These are phyloP conservation scores for Cacoxenus indagator DNA, from an alignment of 2,888 invertebrate species.

Conservation along the genomic window DNA sequence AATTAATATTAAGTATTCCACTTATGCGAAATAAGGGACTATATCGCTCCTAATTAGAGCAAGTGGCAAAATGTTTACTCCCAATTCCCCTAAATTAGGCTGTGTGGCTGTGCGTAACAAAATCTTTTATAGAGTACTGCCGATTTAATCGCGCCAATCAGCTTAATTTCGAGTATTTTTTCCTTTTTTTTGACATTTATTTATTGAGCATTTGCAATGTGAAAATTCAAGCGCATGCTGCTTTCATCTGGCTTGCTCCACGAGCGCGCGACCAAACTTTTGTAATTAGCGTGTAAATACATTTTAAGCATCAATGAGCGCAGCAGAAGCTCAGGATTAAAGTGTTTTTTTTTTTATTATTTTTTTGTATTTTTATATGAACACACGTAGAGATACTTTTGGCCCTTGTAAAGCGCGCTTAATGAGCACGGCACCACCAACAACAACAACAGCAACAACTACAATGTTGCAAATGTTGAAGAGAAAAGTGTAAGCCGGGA, in stretches of 20 bases:
- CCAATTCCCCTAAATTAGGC: too few species aligned
- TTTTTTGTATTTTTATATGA: too few species aligned
- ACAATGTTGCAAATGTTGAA: slow-evolving; percentile 9
- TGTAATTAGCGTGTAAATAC: slow-evolving; percentile 13
- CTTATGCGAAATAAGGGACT: too few species aligned
- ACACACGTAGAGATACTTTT: not conserved
- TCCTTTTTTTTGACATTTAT: too few species aligned
- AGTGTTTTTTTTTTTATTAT: slow-evolving; percentile 5
- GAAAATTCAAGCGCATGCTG: not conserved
- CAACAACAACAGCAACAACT: slow-evolving; percentile 36
- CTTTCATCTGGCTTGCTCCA: not conserved
- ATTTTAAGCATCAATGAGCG: slow-evolving; percentile 23
- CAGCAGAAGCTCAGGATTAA: slow-evolving; percentile 20
- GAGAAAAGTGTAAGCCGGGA: not conserved
- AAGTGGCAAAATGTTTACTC: too few species aligned
- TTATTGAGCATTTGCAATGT: not conserved
- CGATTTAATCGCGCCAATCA: too few species aligned
- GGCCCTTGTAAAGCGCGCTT: slow-evolving; percentile 6
- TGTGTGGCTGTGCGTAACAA: too few species aligned
- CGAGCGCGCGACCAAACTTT: slow-evolving; percentile 7
- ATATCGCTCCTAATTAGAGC: too few species aligned
- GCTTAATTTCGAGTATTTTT: too few species aligned
- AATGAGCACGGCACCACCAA: slow-evolving; percentile 43
- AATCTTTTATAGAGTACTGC: too few species aligned
- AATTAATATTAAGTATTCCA: too few species aligned